Conservation (phyloP, 2,888 invertebrate genomes). For the Clistopyga incitator region DNA sequence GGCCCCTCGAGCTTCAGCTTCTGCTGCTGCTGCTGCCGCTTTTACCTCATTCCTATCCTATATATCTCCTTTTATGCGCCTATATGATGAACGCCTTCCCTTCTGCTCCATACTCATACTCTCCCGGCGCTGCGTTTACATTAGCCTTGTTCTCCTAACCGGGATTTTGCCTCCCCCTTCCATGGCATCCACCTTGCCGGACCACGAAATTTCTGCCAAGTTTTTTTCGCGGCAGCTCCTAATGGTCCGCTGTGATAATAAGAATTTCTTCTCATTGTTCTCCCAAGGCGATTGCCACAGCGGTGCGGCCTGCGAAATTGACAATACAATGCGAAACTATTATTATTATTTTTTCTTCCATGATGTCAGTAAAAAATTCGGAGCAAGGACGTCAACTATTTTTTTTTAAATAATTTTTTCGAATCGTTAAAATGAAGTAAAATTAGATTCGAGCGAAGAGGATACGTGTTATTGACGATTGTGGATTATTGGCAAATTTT, state of each 20-base stretch:
- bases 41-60: conserved; percentile 14
- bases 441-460: too few relatives aligned
- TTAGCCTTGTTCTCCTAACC: conserved; percentile 67
- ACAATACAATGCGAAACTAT: neutral
- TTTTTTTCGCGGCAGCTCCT: conserved; percentile 15
- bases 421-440: too few relatives aligned
- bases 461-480: too few relatives aligned
- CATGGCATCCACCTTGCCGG: conserved; percentile 26
- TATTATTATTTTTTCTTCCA: neutral
- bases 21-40: conserved; percentile 15
- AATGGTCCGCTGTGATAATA: conserved; percentile 28
- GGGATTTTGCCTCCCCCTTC: conserved; percentile 46
- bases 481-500: too few relatives aligned
- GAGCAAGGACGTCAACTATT: too few relatives aligned
- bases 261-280: conserved; percentile 36
- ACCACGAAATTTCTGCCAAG: conserved; percentile 48
- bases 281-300: neutral
- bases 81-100: conserved; percentile 56
- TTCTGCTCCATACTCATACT: conserved; percentile 21
- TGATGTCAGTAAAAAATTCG: too few relatives aligned
- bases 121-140: conserved; percentile 54
- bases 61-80: conserved; percentile 33
- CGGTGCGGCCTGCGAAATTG: neutral
- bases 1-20: conserved; percentile 31
- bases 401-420: too few relatives aligned